phyloP scores from a whole-genome alignment of 2,797 vertebrate species.

The Muraenolepis orangiensis region DNA sequence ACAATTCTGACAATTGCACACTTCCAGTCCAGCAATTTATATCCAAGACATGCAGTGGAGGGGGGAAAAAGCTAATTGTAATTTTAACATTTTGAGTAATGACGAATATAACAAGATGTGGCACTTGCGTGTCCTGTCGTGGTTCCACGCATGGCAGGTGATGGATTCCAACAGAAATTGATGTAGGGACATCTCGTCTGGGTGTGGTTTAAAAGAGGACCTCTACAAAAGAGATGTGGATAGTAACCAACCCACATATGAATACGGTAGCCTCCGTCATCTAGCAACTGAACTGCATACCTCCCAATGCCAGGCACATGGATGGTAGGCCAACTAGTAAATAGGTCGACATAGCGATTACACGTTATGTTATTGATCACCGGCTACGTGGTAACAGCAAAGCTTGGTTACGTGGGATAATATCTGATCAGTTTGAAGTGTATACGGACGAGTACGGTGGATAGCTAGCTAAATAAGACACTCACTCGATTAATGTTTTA shows the following conservation, averaged over 20 bases:
- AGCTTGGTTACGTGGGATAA: background rate
- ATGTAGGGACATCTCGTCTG: slow-evolving; percentile 92
- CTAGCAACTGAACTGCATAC: background rate
- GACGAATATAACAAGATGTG: background rate
- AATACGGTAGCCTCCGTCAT: background rate
- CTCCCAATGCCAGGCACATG: background rate
- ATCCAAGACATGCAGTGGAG: background rate
- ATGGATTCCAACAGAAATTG: slow-evolving; percentile 98
- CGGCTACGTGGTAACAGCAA: background rate
- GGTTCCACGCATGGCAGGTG: slow-evolving; percentile 99
- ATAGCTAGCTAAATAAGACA: background rate
- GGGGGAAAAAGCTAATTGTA: background rate
- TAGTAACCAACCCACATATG: background rate
- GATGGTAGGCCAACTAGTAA: background rate
- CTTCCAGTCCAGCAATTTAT: background rate
- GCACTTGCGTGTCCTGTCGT: slow-evolving; percentile 91
- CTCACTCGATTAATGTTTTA: background rate
- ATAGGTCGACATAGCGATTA: background rate
- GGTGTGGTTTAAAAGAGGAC: slow-evolving; percentile 66
- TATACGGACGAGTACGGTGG: background rate
- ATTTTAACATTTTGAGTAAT: background rate
- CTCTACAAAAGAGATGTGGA: slow-evolving; percentile 39
- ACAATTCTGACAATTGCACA: background rate
- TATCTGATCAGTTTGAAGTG: background rate
- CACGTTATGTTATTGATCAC: background rate